Percentiles rank a stretch among this genome's conserved stretches.
Conservation (phyloP, 2,113 vertebrate genomes). For the Ictidomys tridecemlineatus region DNA sequence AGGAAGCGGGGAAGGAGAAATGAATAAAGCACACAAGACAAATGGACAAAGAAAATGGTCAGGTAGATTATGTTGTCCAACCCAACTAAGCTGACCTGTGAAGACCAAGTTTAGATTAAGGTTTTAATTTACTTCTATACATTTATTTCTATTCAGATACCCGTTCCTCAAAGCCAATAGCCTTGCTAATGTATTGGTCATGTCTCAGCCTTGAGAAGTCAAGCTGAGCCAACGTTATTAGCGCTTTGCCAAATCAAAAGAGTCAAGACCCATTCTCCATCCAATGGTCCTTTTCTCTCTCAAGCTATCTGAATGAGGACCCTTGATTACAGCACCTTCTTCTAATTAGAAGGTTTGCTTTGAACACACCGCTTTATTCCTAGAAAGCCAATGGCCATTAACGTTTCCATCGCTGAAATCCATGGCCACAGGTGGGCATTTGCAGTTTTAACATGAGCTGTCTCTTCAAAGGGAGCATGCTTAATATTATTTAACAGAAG, state of each 20-base stretch:
- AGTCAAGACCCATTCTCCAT: neutral
- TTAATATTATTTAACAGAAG: slow-evolving; percentile 58
- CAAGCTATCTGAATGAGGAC: neutral
- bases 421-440: slow-evolving; percentile 42
- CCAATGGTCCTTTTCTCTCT: neutral
- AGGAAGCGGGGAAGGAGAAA: slow-evolving; percentile 22
- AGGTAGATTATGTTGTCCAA: slow-evolving; percentile 45
- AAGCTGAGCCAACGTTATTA: slow-evolving; percentile 64
- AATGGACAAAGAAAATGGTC: neutral
- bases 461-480: slow-evolving; percentile 62
- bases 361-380: slow-evolving; percentile 55
- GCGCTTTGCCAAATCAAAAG: slow-evolving; percentile 53
- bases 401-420: slow-evolving; percentile 23
- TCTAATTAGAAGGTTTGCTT: slow-evolving; percentile 56
- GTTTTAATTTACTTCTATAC: slow-evolving; percentile 47
- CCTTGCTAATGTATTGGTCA: slow-evolving; percentile 52
- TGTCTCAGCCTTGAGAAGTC: slow-evolving; percentile 36
- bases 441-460: neutral
- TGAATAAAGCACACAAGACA: slow-evolving; percentile 70
- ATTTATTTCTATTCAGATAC: slow-evolving; percentile 58
- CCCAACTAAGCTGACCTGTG: neutral
- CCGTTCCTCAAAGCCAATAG: slow-evolving; percentile 54
- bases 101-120: slow-evolving; percentile 58
- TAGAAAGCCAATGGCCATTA: slow-evolving; percentile 50
- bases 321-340: slow-evolving; percentile 55